Evolutionary conservation across 2,113 vertebrate genomes (phyloP).

Genomic region (Oriolus oriolus): DNA sequence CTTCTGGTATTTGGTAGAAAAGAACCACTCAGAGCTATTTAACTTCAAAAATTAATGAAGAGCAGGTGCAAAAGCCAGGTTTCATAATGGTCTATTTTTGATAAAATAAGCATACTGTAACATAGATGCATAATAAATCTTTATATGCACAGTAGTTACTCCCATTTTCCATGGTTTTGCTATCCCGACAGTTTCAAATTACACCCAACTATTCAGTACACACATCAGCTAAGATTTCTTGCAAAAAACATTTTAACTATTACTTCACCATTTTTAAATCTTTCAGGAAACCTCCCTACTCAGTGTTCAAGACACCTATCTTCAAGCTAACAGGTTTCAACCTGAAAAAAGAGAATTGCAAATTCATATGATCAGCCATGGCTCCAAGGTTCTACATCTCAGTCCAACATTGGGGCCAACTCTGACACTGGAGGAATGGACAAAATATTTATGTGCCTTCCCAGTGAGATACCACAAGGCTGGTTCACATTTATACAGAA

Average conservation of each 20-base stretch:
- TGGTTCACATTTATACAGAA: not conserved
- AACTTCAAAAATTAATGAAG: conserved; percentile 59
- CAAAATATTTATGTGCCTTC: not conserved
- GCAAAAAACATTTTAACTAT: not conserved
- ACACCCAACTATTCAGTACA: not conserved
- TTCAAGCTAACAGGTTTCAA: not conserved
- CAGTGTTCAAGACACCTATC: not conserved
- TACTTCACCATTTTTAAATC: not conserved
- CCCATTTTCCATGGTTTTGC: conserved; percentile 44
- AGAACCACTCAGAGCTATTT: conserved; percentile 4
- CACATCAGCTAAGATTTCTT: not conserved
- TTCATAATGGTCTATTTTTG: conserved; percentile 41
- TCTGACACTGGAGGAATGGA: not conserved
- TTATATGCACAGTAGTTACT: conserved; percentile 45
- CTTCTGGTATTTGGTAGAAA: conserved; percentile 11
- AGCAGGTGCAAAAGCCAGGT: conserved; percentile 38
- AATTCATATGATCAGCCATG: fast-evolving
- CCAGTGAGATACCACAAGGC: not conserved
- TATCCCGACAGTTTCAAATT: conserved; percentile 9
- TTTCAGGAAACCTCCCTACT: not conserved
- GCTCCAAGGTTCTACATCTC: not conserved
- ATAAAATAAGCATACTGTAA: conserved; percentile 53
- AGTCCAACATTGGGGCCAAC: not conserved
- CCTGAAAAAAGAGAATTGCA: not conserved
- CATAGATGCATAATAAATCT: conserved; percentile 49